phyloP scores from a whole-genome alignment of 2,797 vertebrate species.

The Chromobotia macracanthus region DNA sequence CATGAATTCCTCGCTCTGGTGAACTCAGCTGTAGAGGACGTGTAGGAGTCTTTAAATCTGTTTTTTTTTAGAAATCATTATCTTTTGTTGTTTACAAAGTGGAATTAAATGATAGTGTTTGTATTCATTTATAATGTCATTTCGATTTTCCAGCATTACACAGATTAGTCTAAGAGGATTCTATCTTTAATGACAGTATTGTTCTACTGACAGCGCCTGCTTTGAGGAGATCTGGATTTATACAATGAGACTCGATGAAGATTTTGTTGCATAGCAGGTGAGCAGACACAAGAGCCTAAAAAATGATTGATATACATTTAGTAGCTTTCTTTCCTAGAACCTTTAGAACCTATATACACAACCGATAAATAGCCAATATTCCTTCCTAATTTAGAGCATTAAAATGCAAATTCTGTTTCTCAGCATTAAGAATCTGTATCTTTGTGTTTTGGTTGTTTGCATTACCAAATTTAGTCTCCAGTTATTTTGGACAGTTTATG shows the following conservation, averaged over 20 bases:
- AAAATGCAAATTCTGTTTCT: not conserved
- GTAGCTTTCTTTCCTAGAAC: not conserved
- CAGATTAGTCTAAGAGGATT: not conserved
- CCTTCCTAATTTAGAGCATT: too few relatives aligned
- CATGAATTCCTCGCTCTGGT: not conserved
- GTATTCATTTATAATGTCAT: too few relatives aligned
- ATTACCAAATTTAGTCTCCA: not conserved
- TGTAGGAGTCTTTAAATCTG: slow-evolving; percentile 10
- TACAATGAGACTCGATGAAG: not conserved
- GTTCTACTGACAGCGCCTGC: not conserved
- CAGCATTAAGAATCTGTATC: not conserved
- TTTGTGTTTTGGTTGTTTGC: not conserved
- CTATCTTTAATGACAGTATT: not conserved
- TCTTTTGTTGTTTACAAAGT: not conserved
- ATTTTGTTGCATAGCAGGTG: not conserved
- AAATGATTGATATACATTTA: not conserved
- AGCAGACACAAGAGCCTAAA: not conserved
- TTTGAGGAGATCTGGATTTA: not conserved
- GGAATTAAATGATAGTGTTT: not conserved
- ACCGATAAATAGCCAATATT: too few relatives aligned
- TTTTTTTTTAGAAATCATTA: not conserved
- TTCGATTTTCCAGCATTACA: too few relatives aligned
- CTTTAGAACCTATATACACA: not conserved
- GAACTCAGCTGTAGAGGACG: not conserved
- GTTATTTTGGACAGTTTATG: not conserved